phyloP scores from a whole-genome alignment of 1,140 invertebrate genomes.

The Meloidogyne hapla region DNA sequence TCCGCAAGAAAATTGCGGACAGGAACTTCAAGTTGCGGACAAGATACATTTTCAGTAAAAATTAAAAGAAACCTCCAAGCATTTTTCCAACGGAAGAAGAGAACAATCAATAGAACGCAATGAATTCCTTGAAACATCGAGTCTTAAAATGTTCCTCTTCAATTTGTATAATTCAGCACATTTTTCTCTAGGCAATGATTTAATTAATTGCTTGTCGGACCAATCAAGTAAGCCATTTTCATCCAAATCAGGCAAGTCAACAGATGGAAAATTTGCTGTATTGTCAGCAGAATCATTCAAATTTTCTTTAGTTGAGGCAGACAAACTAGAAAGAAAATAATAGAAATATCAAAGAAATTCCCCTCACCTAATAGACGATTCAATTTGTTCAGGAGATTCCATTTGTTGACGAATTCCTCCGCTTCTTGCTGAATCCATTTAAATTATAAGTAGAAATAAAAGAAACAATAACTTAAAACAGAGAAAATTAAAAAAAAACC shows the following conservation, averaged over 20 bases:
- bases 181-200: background rate
- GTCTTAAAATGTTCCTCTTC: background rate
- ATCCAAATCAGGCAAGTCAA: background rate
- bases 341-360: no score
- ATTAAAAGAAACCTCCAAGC: constrained; percentile 12
- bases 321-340: background rate
- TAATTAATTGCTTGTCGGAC: background rate
- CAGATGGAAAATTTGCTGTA: background rate
- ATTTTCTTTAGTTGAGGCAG: background rate
- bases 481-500: no score
- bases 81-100: constrained; percentile 16
- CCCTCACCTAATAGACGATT: no score
- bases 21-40: no score
- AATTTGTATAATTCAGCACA: background rate
- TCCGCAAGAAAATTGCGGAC: background rate
- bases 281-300: background rate
- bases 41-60: background rate
- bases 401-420: no score
- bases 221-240: background rate
- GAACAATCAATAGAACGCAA: constrained; percentile 23
- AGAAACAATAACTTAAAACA: no score
- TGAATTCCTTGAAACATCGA: constrained; percentile 6
- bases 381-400: no score
- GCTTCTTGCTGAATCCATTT: no score
- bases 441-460: no score